Base-by-base conservation (phyloP, 2,888 invertebrate genomes). In the Drosophila phalerata region DNA sequence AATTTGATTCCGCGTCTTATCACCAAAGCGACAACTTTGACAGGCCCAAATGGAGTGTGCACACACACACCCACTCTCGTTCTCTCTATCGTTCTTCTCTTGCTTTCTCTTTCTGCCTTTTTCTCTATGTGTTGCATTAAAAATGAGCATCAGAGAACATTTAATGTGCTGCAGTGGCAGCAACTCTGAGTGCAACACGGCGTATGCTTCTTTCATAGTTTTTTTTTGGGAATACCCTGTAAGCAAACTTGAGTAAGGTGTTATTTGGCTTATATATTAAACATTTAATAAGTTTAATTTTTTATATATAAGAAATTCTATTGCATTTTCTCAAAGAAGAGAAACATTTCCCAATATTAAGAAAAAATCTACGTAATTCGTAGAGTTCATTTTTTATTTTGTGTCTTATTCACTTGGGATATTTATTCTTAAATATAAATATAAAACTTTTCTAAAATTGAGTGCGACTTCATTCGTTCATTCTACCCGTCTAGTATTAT, bases 1-100 rank as follows among this genome's bases (percentile, higher is more conserved):
- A 90, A 90, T 90, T 90, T 90, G 90, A 90, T 90, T 90, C 82
- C 87, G 78, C 83, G 83, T 85, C 90, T 87, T 90, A 90, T 86
- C 89, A 81, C 78, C 78, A 66, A 77, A 74, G 69, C 79, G 83
- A 70, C 72, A 72, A 71, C 64, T 76, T 77, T 51, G 68, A 72
- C 61, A 69, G 65, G 55, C 75, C 49, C 85, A 81, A 76, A 75
- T 81, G 73, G 81, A 80, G 83, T 72, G 70, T 65, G 55, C 37
- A 48, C 52, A 47, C 55, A 40, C 57, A 17, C 56, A n/a, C 25
- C 3, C 34, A 8, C 11, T 11, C 47, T 38, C 34, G 17, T 15
- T 32, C 9, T 15, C n/a, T 42, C 40, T 30, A n/a, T 25, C 34
- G 19, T 17, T 10, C 13, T 38, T 53, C 49, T 9, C 25, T 19